Conservation (phyloP, 2,797 vertebrate genomes). For the Allobates femoralis region DNA sequence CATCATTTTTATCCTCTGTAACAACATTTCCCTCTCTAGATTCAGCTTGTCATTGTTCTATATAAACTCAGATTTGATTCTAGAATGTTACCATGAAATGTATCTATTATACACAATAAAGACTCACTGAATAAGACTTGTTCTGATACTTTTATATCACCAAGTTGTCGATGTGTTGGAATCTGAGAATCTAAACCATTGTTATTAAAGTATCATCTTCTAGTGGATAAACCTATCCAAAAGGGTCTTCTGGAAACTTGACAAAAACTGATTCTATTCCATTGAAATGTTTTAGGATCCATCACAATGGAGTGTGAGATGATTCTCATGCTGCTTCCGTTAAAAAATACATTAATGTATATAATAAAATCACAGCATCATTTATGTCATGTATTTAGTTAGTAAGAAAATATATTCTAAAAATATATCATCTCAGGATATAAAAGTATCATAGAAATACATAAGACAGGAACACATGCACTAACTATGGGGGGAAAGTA, state of each 20-base stretch:
- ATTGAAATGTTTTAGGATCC: not conserved
- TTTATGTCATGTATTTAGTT: not conserved
- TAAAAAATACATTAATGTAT: not conserved
- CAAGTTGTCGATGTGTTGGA: not conserved
- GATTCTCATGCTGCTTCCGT: not conserved
- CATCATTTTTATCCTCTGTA: conserved; percentile 22
- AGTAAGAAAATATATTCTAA: not conserved
- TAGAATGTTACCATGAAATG: not conserved
- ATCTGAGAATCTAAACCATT: not conserved
- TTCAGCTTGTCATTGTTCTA: not conserved
- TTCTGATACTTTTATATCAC: not conserved
- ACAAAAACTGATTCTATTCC: not conserved
- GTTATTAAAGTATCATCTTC: not conserved
- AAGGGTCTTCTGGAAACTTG: not conserved
- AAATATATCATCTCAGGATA: not conserved
- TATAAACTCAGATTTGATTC: not conserved
- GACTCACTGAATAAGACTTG: too few relatives aligned
- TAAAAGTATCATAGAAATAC: not conserved
- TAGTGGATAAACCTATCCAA: not conserved
- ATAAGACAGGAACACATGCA: not conserved
- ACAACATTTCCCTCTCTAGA: conserved; percentile 11
- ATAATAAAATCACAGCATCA: not conserved
- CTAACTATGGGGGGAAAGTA: too few relatives aligned
- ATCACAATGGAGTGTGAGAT: not conserved
- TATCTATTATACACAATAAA: not conserved